phyloP scores from a whole-genome alignment of 2,113 vertebrate genomes.

The Hippocampus abdominalis region DNA sequence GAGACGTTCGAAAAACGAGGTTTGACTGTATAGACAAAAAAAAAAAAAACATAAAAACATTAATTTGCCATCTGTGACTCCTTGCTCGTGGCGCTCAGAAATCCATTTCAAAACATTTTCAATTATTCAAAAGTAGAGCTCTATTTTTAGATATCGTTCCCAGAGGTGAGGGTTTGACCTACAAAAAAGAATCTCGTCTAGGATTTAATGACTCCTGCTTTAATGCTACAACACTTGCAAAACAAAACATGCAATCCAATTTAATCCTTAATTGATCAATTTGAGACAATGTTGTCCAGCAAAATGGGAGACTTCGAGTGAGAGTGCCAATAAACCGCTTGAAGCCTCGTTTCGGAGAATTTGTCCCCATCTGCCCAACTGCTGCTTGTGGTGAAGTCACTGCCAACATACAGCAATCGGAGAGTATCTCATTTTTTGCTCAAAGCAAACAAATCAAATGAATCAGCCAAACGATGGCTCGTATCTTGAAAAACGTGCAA shows the following conservation, averaged over 20 bases:
- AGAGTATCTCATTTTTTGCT: too few species aligned
- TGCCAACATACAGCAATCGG: too few species aligned
- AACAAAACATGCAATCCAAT: conserved; percentile 8
- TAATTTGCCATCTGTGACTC: not conserved
- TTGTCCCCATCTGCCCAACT: too few species aligned
- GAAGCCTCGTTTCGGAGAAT: too few species aligned
- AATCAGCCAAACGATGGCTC: too few species aligned
- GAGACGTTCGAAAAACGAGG: too few species aligned
- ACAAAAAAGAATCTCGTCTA: conserved; percentile 47
- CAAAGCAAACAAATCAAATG: too few species aligned
- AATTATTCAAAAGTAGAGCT: conserved; percentile 61
- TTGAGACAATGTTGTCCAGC: not conserved
- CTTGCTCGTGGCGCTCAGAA: not conserved
- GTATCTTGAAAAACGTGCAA: too few species aligned
- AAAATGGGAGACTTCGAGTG: not conserved
- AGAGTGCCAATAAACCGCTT: too few species aligned
- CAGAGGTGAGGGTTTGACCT: conserved; percentile 54
- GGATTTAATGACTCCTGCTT: conserved; percentile 46
- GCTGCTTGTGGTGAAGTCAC: too few species aligned
- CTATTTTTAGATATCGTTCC: conserved; percentile 55
- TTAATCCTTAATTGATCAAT: conserved; percentile 27
- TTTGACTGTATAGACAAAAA: too few species aligned
- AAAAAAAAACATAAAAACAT: not conserved
- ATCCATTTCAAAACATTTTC: conserved; percentile 10
- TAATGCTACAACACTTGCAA: conserved; percentile 8